Evolutionary conservation across 2,888 invertebrate genomes (phyloP).

Genomic region (Pachliopta kotzebuea): DNA sequence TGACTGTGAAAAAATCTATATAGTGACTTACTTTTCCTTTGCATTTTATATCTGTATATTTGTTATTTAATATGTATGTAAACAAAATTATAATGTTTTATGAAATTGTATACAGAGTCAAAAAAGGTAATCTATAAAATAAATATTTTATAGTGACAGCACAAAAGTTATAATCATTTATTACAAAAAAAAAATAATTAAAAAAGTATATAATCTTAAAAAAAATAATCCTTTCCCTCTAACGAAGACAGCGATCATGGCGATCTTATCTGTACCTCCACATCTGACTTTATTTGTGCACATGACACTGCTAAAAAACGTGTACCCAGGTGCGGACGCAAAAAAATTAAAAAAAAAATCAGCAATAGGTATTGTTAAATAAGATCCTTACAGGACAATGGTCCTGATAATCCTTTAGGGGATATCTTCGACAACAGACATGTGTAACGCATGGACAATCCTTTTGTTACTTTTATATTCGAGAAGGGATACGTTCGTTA

Average conservation of each 20-base stretch:
- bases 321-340: slow-evolving; percentile 59
- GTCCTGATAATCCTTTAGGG: slow-evolving; percentile 48
- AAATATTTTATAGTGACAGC: too few species aligned
- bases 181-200: too few species aligned
- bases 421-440: slow-evolving; percentile 49
- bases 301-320: slow-evolving; percentile 62
- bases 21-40: too few species aligned
- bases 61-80: too few species aligned
- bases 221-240: slow-evolving; percentile 11
- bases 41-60: too few species aligned
- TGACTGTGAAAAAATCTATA: too few species aligned
- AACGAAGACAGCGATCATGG: slow-evolving; percentile 30
- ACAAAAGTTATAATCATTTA: too few species aligned
- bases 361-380: slow-evolving; percentile 40
- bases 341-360: slow-evolving; percentile 48
- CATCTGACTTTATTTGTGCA: slow-evolving; percentile 56
- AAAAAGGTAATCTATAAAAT: too few species aligned
- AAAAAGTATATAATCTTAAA: too few species aligned
- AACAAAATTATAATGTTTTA: too few species aligned
- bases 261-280: slow-evolving; percentile 45
- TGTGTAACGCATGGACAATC: slow-evolving; percentile 62
- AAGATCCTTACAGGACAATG: slow-evolving; percentile 43
- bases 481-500: slow-evolving; percentile 36
- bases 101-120: too few species aligned
- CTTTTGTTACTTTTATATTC: slow-evolving; percentile 42